Conservation (phyloP, 2,113 vertebrate genomes). For the Prochilodus magdalenae region DNA sequence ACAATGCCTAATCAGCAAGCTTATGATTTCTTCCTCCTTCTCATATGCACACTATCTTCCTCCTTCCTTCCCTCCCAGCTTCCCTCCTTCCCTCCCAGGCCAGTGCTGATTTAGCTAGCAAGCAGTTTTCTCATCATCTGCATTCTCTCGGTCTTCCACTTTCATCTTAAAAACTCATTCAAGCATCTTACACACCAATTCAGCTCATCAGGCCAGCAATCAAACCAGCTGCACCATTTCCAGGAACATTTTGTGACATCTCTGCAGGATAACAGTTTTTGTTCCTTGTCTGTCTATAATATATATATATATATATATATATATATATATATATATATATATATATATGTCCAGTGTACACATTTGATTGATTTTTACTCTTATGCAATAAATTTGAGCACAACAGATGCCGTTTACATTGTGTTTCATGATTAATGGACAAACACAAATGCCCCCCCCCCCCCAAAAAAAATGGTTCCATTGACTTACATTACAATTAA, state of each 20-base stretch:
- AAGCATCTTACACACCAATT: slow-evolving; percentile 34
- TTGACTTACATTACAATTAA: no score
- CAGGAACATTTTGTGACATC: background rate
- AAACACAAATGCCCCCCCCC: no score
- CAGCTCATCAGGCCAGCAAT: slow-evolving; percentile 28
- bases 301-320: background rate
- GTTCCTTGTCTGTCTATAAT: background rate
- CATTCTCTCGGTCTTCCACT: background rate
- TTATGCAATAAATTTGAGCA: no score
- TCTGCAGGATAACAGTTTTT: background rate
- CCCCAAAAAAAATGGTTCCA: no score
- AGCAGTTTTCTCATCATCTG: slow-evolving; percentile 15
- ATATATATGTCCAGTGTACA: no score
- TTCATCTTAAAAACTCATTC: slow-evolving; percentile 35
- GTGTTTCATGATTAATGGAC: no score
- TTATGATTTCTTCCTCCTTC: slow-evolving; percentile 13
- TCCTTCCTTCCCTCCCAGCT: no score
- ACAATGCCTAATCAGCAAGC: slow-evolving; percentile 45
- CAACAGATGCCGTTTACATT: no score
- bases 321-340: no score
- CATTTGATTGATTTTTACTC: no score
- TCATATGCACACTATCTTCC: background rate
- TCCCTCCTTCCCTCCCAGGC: background rate
- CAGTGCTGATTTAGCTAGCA: slow-evolving; percentile 17
- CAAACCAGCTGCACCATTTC: background rate